Base-by-base conservation (phyloP, 2,888 invertebrate species). In the Tachina lurida region DNA sequence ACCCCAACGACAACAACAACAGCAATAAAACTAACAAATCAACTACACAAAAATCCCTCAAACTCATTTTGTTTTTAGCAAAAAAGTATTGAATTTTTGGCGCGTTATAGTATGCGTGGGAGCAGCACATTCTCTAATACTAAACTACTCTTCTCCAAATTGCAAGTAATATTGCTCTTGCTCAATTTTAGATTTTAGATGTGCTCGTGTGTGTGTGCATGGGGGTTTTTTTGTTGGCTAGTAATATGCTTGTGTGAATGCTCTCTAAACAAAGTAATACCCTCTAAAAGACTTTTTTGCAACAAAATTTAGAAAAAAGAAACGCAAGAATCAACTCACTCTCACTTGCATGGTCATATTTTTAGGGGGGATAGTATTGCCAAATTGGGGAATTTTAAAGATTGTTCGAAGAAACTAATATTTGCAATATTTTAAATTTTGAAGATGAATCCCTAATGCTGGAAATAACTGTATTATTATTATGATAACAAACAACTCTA, bases 21-120 rank as follows among this genome's bases (percentile, higher is more conserved):
- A 56, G 15, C 41, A 71, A 39, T 10, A 73, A 73, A 71, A 68
- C 68, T 65, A 65, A 41, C 76, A 31, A 77, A 67, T 67, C 31
- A 41, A 70, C 47, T 49, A 78, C 52, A 54, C 60, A 68, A 65
- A 70, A 52, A 52, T 76, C 12, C 70, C 77, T 70, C 60, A 49
- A 60, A 60, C 68, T 43, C n/a, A 45, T 12, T 70, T 71, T 70
- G 13, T 45, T 45, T 65, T 63, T 45, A 13, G 71, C 71, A 71
- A 73, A 68, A 63, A 71, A 73, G 67, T 68, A 75, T 68, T 52
- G 19, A 49, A 75, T 73, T 76, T 86, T 83, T 83, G 67, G 62
- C 87, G 84, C 84, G 79, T 73, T 85, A 60, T 84, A 65, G 87
- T 88, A 78, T 88, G 88, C 87, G 88, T 87, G 88, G 85, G 87